These are phyloP conservation scores for Danaus melanippus DNA, from an alignment of 1,140 invertebrate genomes.

Conservation along the genomic window DNA sequence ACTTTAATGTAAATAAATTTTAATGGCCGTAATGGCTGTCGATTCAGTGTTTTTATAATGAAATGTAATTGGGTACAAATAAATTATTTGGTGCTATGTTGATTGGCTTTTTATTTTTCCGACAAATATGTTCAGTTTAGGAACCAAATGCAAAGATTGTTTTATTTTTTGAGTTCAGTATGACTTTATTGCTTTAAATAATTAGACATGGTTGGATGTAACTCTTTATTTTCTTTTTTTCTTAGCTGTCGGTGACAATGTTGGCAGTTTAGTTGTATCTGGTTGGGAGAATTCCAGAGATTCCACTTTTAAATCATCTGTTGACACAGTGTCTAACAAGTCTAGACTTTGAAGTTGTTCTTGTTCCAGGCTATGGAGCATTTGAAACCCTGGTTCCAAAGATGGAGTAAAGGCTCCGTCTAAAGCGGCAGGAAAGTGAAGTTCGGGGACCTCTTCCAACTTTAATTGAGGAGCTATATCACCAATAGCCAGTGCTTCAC, in stretches of 20 bases:
- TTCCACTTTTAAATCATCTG: conserved; percentile 61
- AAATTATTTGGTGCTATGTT: conserved; percentile 66
- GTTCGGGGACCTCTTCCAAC: conserved; percentile 65
- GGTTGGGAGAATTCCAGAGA: conserved; percentile 56
- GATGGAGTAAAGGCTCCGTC: conserved; percentile 65
- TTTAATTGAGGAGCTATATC: conserved; percentile 59
- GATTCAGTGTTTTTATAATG: conserved; percentile 18
- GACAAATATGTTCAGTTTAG: neutral
- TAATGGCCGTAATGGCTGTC: conserved; percentile 15
- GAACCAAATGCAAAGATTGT: too few species aligned
- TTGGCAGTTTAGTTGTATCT: conserved; percentile 45
- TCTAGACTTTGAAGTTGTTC: conserved; percentile 63
- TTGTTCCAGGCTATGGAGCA: conserved; percentile 66
- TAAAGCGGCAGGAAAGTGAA: conserved; percentile 67
- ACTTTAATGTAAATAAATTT: conserved; percentile 21
- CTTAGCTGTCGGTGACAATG: conserved; percentile 57
- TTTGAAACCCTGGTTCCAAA: conserved; percentile 66
- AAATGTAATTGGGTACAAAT: conserved; percentile 37
- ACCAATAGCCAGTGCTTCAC: conserved; percentile 48
- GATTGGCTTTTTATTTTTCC: conserved; percentile 27
- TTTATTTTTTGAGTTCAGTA: too few species aligned
- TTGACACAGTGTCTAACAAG: conserved; percentile 48
- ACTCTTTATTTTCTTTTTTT: conserved; percentile 60
- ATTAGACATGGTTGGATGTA: neutral
- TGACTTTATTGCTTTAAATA: too few species aligned